A percentile compares a stretch with the other conserved stretches of the same genome.
Conservation (phyloP, 2,113 vertebrate genomes). For the Ceuthmochares aereus region DNA sequence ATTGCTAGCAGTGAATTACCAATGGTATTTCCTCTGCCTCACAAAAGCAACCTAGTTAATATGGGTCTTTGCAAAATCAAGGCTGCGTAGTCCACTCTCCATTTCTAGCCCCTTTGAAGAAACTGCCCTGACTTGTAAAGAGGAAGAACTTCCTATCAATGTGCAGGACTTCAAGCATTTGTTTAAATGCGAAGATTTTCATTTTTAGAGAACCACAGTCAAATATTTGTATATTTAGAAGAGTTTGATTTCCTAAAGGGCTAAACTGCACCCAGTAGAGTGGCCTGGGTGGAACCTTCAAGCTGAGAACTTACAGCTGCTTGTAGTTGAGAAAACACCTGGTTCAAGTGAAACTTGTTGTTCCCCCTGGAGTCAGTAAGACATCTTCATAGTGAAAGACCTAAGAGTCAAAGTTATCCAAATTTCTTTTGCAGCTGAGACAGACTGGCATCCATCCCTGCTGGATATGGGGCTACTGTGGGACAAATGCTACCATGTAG, state of each 20-base stretch:
- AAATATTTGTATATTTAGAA: slow-evolving; percentile 29
- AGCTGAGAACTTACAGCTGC: background rate
- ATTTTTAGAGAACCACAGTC: slow-evolving; percentile 34
- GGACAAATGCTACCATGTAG: background rate
- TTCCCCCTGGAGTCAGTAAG: background rate
- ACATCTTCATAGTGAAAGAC: background rate
- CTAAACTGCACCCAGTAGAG: background rate
- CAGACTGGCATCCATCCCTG: background rate
- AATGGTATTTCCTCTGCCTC: background rate
- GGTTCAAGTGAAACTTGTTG: background rate
- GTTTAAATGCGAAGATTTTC: slow-evolving; percentile 52
- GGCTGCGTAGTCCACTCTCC: background rate
- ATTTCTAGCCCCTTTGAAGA: background rate
- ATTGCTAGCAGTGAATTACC: background rate
- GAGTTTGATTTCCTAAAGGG: background rate
- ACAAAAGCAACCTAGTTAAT: background rate
- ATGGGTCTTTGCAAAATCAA: background rate
- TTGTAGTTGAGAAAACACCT: background rate
- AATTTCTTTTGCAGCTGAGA: background rate
- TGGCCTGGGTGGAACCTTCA: background rate
- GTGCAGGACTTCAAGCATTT: background rate
- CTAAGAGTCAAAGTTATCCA: background rate
- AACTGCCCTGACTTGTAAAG: background rate
- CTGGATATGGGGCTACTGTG: background rate
- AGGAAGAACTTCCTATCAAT: background rate